Conservation (phyloP, 2,888 invertebrate species). For the Noctua janthina region DNA sequence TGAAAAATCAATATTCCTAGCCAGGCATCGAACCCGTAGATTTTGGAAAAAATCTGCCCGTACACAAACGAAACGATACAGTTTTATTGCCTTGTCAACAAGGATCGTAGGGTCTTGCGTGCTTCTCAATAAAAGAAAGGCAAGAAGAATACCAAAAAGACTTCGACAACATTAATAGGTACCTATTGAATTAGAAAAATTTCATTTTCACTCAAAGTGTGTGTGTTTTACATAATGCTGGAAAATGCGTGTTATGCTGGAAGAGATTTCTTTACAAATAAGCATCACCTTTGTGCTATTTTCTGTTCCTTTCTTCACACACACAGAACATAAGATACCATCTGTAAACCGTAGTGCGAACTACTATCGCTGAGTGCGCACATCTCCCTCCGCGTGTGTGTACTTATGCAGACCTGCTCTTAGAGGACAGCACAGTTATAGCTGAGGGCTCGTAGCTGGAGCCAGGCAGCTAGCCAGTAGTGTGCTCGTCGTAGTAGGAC, state of each 20-base stretch:
- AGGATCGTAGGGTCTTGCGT: neutral
- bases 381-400: neutral
- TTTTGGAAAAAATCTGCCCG: too few relatives aligned
- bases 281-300: too few relatives aligned
- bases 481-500: neutral
- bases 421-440: constrained; percentile 3
- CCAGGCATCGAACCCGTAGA: neutral
- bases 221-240: too few relatives aligned
- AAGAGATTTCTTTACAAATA: too few relatives aligned
- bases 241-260: too few relatives aligned
- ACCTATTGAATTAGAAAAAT: neutral
- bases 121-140: neutral
- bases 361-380: constrained; percentile 5
- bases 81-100: neutral
- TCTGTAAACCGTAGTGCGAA: constrained; percentile 22
- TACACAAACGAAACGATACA: neutral
- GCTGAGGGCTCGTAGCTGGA: neutral
- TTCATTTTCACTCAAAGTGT: neutral
- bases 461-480: neutral
- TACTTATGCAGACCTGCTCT: neutral
- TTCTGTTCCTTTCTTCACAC: too few relatives aligned
- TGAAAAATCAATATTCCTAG: neutral
- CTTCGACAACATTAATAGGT: neutral
- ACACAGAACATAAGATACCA: constrained; percentile 18
- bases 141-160: neutral